Conservation (phyloP, 2,888 invertebrate species). For the Lasioglossum oenotherae region DNA sequence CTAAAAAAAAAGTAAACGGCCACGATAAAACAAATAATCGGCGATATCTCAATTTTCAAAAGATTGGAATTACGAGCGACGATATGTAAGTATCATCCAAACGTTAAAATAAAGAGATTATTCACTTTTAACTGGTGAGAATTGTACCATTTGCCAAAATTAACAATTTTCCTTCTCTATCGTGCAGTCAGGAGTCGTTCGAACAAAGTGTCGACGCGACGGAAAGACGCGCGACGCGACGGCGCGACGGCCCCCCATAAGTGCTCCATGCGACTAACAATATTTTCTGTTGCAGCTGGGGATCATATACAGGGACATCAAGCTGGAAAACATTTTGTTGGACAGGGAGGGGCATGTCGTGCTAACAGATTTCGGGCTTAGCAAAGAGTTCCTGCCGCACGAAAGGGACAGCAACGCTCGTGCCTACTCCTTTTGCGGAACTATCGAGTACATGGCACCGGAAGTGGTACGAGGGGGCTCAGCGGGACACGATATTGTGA, state of each 20-base stretch:
- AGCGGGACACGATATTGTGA: conserved; percentile 97
- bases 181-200: background rate
- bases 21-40: background rate
- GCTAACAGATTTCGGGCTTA: conserved; percentile 98
- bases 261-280: background rate
- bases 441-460: conserved; percentile 99
- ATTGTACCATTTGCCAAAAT: background rate
- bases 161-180: background rate
- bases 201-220: background rate
- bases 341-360: conserved; percentile 98
- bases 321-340: conserved; percentile 97
- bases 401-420: conserved; percentile 90
- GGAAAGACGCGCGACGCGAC: background rate
- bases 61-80: background rate
- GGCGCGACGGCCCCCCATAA: background rate
- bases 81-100: background rate
- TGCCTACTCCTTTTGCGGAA: conserved; percentile 99
- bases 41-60: background rate
- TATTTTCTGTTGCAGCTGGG: conserved; percentile 90
- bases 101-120: background rate
- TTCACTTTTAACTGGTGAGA: background rate
- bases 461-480: conserved; percentile 92
- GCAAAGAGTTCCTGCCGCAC: conserved; percentile 94
- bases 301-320: conserved; percentile 99
- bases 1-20: background rate